phyloP scores from a whole-genome alignment of 2,888 invertebrate species.

The Aethes cnicana region DNA sequence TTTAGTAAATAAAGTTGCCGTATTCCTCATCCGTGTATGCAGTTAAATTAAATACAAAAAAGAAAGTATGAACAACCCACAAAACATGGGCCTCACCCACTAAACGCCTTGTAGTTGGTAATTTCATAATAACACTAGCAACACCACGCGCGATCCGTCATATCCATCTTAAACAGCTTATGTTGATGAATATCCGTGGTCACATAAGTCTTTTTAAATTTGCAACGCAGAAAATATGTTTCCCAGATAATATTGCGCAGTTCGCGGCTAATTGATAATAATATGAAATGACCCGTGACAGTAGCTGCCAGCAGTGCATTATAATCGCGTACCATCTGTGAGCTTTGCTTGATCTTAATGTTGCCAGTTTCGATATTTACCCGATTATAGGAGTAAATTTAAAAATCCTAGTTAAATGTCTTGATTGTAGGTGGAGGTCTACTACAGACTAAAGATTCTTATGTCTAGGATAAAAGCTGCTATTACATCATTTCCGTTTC shows the following conservation, averaged over 20 bases:
- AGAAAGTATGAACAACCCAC: conserved; percentile 18
- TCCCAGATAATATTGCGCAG: conserved; percentile 53
- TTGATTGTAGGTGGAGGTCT: too few relatives aligned
- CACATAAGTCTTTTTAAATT: conserved; percentile 4
- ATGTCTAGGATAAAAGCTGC: too few relatives aligned
- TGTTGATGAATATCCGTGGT: not conserved
- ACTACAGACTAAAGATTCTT: too few relatives aligned
- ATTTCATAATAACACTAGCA: conserved; percentile 45
- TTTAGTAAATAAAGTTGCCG: not conserved
- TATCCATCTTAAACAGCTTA: not conserved
- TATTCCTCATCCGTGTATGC: not conserved
- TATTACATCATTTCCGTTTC: too few relatives aligned
- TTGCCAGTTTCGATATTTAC: conserved; percentile 41
- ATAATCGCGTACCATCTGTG: conserved; percentile 51
- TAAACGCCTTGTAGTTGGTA: conserved; percentile 24
- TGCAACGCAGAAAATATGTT: conserved; percentile 43
- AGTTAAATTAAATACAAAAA: conserved; percentile 5
- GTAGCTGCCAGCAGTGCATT: conserved; percentile 64
- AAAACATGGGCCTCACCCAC: conserved; percentile 23
- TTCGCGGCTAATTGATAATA: conserved; percentile 76
- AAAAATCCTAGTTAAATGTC: too few relatives aligned
- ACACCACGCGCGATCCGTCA: conserved; percentile 41
- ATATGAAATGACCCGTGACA: conserved; percentile 77
- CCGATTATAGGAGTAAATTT: conserved; percentile 20
- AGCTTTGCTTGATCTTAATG: conserved; percentile 44